Conservation (phyloP, 2,888 invertebrate species). For the Eilema depressum region DNA sequence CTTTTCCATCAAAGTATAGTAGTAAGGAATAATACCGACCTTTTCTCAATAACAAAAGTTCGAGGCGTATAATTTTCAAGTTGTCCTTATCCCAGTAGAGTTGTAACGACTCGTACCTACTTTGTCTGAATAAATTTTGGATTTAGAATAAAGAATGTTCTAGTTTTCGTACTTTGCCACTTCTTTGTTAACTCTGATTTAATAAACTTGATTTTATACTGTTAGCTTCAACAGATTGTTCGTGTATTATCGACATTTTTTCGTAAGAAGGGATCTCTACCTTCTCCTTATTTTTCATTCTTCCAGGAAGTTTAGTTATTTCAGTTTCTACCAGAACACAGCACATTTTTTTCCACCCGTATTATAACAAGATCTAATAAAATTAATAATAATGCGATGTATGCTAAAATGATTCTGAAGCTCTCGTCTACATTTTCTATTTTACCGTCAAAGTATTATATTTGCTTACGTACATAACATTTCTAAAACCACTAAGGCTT, state of each 20-base stretch:
- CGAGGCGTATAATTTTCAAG: conserved; percentile 56
- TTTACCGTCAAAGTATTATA: background rate
- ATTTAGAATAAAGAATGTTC: conserved; percentile 31
- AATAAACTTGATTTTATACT: background rate
- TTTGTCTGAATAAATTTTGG: conserved; percentile 42
- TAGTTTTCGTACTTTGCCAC: conserved; percentile 21
- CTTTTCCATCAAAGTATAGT: conserved; percentile 26
- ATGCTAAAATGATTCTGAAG: background rate
- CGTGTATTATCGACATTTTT: too few relatives aligned
- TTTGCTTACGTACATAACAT: conserved; percentile 11
- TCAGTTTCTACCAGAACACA: too few relatives aligned
- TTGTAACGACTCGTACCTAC: conserved; percentile 28
- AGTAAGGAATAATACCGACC: conserved; percentile 21
- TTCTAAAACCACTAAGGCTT: conserved; percentile 19
- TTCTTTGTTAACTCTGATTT: background rate
- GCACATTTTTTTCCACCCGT: too few relatives aligned
- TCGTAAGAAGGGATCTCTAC: too few relatives aligned
- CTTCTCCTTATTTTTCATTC: too few relatives aligned
- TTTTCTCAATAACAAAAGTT: conserved; percentile 57
- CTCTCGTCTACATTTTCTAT: background rate
- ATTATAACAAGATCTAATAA: background rate
- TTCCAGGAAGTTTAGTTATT: too few relatives aligned
- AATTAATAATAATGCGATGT: background rate
- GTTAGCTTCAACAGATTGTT: background rate
- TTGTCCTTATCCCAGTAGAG: conserved; percentile 53